phyloP scores from a whole-genome alignment of 2,797 vertebrate genomes.

The Helicolenus hilgendorfi region DNA sequence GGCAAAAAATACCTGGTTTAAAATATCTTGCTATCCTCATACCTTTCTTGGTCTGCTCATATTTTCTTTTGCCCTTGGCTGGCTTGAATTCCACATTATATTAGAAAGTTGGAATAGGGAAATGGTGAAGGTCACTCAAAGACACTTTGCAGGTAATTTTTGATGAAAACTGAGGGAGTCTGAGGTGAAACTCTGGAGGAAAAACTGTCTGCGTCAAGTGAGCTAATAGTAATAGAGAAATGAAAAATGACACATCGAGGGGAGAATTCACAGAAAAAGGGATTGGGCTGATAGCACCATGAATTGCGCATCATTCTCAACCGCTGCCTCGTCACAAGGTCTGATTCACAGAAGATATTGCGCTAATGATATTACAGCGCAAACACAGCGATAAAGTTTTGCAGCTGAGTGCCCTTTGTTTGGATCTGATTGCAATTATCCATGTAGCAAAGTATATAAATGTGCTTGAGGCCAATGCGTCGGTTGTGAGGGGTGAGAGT shows the following conservation, averaged over 20 bases:
- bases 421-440: neutral
- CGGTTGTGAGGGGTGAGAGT: neutral
- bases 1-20: too few species aligned
- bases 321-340: neutral
- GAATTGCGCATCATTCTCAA: neutral
- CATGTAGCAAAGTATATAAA: neutral
- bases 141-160: neutral
- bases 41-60: neutral
- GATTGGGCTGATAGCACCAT: neutral
- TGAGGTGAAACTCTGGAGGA: neutral
- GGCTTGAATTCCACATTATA: neutral
- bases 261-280: neutral
- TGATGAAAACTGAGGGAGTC: neutral
- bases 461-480: neutral
- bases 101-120: neutral
- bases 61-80: neutral
- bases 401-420: neutral
- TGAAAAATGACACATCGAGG: neutral
- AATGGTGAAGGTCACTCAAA: conserved; percentile 24
- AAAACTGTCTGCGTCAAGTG: neutral
- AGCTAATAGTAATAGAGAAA: neutral
- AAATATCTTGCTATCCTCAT: neutral
- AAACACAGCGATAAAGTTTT: neutral
- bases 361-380: too few species aligned
- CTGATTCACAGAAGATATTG: neutral